phyloP scores from a whole-genome alignment of 2,797 vertebrate genomes.

The Sciurus carolinensis region DNA sequence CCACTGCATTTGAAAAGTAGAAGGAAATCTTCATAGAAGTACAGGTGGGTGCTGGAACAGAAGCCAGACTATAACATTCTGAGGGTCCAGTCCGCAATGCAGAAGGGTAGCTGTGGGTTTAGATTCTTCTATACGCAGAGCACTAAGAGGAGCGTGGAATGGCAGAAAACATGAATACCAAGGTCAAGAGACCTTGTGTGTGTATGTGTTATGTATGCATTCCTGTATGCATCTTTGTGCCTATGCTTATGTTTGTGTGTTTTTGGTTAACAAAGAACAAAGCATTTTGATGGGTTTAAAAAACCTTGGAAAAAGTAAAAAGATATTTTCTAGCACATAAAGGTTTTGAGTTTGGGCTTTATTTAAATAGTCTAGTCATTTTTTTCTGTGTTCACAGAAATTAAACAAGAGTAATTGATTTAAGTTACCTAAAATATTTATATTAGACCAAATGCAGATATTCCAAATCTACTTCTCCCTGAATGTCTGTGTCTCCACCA shows the following conservation, averaged over 20 bases:
- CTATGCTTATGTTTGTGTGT: not conserved
- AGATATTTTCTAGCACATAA: not conserved
- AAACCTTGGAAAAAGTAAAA: slow-evolving; percentile 27
- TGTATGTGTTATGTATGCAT: not conserved
- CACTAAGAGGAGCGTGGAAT: not conserved
- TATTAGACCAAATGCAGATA: not conserved
- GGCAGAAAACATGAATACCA: not conserved
- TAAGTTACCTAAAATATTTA: not conserved
- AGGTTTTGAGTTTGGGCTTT: not conserved
- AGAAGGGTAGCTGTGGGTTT: not conserved
- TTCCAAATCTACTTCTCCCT: not conserved
- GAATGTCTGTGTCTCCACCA: not conserved
- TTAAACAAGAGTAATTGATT: not conserved
- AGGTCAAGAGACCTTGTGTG: not conserved
- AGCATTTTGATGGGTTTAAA: not conserved
- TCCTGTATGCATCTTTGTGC: not conserved
- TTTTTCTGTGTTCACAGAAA: not conserved
- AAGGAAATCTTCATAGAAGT: not conserved
- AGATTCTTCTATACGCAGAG: not conserved
- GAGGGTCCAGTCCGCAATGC: not conserved
- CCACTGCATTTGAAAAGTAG: slow-evolving; percentile 6
- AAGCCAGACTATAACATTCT: not conserved
- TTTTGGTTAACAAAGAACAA: not conserved
- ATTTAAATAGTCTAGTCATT: not conserved
- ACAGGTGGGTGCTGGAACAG: not conserved